Percentiles rank a stretch among this genome's conserved stretches.
Evolutionary conservation across 2,113 vertebrate species (phyloP).

Genomic region (Scolopax mira): DNA sequence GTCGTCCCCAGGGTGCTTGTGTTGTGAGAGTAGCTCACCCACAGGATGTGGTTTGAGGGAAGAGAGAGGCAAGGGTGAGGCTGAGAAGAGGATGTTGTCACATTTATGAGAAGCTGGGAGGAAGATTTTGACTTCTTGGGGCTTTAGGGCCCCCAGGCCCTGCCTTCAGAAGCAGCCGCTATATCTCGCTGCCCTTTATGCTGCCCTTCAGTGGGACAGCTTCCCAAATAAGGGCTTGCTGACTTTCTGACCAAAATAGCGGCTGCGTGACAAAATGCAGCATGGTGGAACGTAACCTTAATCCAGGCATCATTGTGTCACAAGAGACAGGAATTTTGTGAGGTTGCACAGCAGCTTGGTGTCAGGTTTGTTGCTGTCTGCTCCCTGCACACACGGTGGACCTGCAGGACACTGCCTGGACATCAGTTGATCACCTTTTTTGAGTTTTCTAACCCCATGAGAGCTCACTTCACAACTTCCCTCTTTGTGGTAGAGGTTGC

Average conservation of each 20-base stretch:
- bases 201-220: slow-evolving; percentile 48
- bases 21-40: neutral
- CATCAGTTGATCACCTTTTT: rapidly evolving
- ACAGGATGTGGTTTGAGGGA: neutral
- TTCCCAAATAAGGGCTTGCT: slow-evolving; percentile 69
- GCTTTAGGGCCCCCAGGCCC: neutral
- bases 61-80: neutral
- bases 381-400: neutral
- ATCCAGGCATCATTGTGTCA: slow-evolving; percentile 63
- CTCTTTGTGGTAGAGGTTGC: neutral
- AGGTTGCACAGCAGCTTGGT: neutral
- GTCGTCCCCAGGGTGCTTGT: neutral
- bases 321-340: neutral
- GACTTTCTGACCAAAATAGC: slow-evolving; percentile 69
- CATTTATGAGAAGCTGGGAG: neutral
- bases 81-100: neutral
- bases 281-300: slow-evolving; percentile 37
- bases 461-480: neutral
- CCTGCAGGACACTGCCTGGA: rapidly evolving
- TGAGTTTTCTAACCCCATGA: neutral
- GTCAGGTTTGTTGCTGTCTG: slow-evolving; percentile 38
- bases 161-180: neutral
- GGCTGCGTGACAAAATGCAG: slow-evolving; percentile 68
- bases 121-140: neutral
- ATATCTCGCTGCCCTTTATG: slow-evolving; percentile 45